phyloP scores from a whole-genome alignment of 2,113 vertebrate species.

The Clarias macrocephalus region DNA sequence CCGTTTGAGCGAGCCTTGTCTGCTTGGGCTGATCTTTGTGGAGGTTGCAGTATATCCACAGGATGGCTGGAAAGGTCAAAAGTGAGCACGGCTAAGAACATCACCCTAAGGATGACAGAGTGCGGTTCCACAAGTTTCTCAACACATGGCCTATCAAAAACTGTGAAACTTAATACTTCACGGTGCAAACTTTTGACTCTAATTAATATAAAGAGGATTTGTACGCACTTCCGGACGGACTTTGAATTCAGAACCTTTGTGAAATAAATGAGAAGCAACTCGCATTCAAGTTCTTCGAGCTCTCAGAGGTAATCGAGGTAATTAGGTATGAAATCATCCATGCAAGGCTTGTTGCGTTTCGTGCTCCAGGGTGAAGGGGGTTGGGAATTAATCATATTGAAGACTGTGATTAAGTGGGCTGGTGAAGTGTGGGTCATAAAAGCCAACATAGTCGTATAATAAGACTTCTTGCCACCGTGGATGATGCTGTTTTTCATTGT shows the following conservation, averaged over 20 bases:
- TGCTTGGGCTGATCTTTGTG: conserved; percentile 4
- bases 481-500: conserved; percentile 22
- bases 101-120: neutral
- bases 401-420: conserved; percentile 56
- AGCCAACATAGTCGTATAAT: conserved; percentile 37
- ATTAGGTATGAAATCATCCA: conserved; percentile 56
- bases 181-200: conserved; percentile 1
- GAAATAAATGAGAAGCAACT: conserved; percentile 29
- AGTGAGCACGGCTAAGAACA: neutral
- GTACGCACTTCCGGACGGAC: neutral
- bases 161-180: neutral
- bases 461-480: conserved; percentile 20
- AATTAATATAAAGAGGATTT: conserved; percentile 39
- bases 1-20: neutral
- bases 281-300: conserved; percentile 17
- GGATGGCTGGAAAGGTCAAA: conserved; percentile 18
- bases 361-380: conserved; percentile 41
- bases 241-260: conserved; percentile 15
- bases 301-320: conserved; percentile 51
- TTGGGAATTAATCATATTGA: conserved; percentile 54
- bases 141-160: neutral
- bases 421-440: conserved; percentile 46
- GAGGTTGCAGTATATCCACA: neutral
- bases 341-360: conserved; percentile 39
- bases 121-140: neutral